Conservation (phyloP, 2,888 invertebrate genomes). For the Spialia ferax region DNA sequence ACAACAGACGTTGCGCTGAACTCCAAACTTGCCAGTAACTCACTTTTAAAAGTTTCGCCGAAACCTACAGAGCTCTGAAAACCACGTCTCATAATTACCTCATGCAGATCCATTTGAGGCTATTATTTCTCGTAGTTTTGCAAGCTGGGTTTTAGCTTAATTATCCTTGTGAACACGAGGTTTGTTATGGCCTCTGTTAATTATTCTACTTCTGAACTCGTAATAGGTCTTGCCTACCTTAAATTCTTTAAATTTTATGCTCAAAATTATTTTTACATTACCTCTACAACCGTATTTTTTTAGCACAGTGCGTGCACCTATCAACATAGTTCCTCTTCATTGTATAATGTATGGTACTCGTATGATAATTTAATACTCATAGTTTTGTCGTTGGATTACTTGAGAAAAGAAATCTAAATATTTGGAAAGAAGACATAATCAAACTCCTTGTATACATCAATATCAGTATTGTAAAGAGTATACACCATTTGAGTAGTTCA, state of each 20-base stretch:
- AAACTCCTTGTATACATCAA: no score
- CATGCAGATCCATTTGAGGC: slow-evolving; percentile 26
- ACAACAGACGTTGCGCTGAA: neutral
- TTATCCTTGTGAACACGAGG: slow-evolving; percentile 32
- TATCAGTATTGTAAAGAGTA: no score
- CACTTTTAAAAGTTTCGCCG: slow-evolving; percentile 8
- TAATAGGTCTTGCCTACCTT: neutral
- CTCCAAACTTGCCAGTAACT: slow-evolving; percentile 6
- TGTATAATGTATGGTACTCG: no score
- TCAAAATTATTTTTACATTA: neutral
- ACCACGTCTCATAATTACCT: slow-evolving; percentile 31
- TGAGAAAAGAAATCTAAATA: no score
- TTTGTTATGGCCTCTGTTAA: neutral
- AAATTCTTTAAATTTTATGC: neutral
- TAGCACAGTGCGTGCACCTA: no score
- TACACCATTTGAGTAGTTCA: no score
- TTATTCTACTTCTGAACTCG: neutral
- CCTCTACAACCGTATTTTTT: no score
- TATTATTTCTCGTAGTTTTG: slow-evolving; percentile 33
- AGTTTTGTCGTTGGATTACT: no score
- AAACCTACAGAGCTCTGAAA: neutral
- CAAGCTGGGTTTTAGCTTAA: slow-evolving; percentile 42
- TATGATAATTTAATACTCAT: no score
- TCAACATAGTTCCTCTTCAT: no score
- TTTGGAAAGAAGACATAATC: no score